Evolutionary conservation across 2,888 invertebrate species (phyloP), one percentile per base, ranked within the genome.

Genomic region (Diachrysia chrysitis): DNA sequence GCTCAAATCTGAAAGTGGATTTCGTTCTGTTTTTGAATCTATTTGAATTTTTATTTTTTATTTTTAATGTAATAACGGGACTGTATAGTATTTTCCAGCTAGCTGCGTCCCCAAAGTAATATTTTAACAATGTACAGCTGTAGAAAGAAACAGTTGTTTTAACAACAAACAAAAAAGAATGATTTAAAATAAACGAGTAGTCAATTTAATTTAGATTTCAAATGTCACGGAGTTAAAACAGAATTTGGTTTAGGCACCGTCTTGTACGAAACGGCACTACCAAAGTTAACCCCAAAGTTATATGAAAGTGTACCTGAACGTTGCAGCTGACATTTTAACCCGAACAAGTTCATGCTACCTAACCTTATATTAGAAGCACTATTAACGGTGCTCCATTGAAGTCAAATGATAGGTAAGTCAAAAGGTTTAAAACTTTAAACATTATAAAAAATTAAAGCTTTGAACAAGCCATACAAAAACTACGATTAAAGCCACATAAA

Each of bases 341-440:
- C 58, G 37, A 54, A 60, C 66, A 71, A 81, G 69, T 78, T 81
- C 53, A 42, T 46, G 59, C 48, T 69, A 70, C 66, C 63, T 48
- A 67, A 71, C 73, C 67, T 73, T 71, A 66, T 71, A 79, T 71
- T 58, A 81, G 71, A 60, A 76, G 58, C 65, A 66, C 63, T 70
- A 78, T 76, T 73, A 78, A 80, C 60, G 16, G 57, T 54, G 54
- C 10, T 42, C 21, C 57, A 61, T 64, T 63, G 21, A 67, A 62
- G 48, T 60, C 14, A 53, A n/a, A n/a, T 5, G 0, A 54, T 53
- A 62, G 14, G 42, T 19, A 35, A 21, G 0, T 23, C 58, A 68
- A 58, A 62, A 74, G 58, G 56, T 46, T 46, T 16, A 23, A 10
- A 37, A 35, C 16, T 4, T 9, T 19, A 12, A 0, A 12, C 17